A percentile compares a stretch with the other conserved stretches of the same genome.
Evolutionary conservation across 2,113 vertebrate species (phyloP).

Genomic region (Sander vitreus): DNA sequence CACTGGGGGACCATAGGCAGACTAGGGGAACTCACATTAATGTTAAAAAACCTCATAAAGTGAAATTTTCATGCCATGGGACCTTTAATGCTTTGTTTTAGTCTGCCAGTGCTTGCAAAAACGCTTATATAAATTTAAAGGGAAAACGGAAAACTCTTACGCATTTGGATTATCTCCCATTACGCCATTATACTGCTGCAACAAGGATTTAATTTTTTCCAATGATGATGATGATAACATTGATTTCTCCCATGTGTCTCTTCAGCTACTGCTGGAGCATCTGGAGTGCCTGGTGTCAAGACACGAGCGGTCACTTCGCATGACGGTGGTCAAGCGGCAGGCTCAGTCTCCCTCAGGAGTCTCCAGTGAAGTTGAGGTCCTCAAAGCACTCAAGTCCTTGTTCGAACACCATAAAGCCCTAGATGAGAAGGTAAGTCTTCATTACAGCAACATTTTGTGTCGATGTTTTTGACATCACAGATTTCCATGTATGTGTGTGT

Average conservation of each 20-base stretch:
- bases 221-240: neutral
- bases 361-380: slow-evolving; percentile 98
- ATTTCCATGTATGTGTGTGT: neutral
- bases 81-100: neutral
- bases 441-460: neutral
- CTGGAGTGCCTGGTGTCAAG: slow-evolving; percentile 98
- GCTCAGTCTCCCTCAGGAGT: slow-evolving; percentile 98
- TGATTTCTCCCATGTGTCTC: slow-evolving; percentile 8
- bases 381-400: slow-evolving; percentile 98
- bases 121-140: neutral
- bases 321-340: slow-evolving; percentile 99
- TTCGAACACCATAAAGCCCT: slow-evolving; percentile 99
- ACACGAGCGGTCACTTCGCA: slow-evolving; percentile 96
- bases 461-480: neutral
- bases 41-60: too few relatives aligned
- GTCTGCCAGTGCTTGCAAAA: too few relatives aligned
- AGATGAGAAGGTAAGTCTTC: slow-evolving; percentile 93
- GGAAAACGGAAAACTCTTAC: neutral
- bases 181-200: neutral
- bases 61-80: too few relatives aligned
- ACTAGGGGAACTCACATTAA: too few relatives aligned
- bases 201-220: neutral
- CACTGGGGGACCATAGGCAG: too few relatives aligned
- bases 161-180: neutral
- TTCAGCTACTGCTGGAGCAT: slow-evolving; percentile 96